Conservation (phyloP, 2,888 invertebrate species). For the Apamea epomidion region DNA sequence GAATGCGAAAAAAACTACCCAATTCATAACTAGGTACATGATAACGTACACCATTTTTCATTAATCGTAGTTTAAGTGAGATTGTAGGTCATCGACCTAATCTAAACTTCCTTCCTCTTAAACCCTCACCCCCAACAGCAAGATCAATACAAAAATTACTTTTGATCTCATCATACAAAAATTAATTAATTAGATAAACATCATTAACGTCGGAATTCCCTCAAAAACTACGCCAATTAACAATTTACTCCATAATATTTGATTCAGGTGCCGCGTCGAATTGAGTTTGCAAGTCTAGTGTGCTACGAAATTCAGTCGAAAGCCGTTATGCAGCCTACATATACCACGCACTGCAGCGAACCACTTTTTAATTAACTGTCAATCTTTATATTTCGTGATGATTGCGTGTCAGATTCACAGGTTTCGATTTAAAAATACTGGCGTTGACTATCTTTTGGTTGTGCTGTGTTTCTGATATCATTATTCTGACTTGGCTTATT, state of each 20-base stretch:
- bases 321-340: slow-evolving; percentile 21
- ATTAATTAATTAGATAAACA: background rate
- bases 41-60: background rate
- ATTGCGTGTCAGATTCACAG: slow-evolving; percentile 53
- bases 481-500: background rate
- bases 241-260: slow-evolving; percentile 40
- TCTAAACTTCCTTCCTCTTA: too few relatives aligned
- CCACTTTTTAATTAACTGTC: slow-evolving; percentile 71
- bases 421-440: slow-evolving; percentile 43
- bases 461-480: background rate
- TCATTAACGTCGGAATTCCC: slow-evolving; percentile 12
- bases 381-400: slow-evolving; percentile 59
- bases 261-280: slow-evolving; percentile 23
- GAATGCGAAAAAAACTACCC: background rate
- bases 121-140: too few relatives aligned
- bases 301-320: slow-evolving; percentile 45
- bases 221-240: slow-evolving; percentile 38
- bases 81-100: background rate
- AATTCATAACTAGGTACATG: background rate
- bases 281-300: slow-evolving; percentile 55
- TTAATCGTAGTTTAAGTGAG: background rate
- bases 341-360: slow-evolving; percentile 40
- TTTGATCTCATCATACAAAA: slow-evolving; percentile 1
- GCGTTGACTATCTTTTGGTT: slow-evolving; percentile 11
- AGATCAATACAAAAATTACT: background rate